Base-by-base conservation (phyloP, 2,888 invertebrate genomes). In the Toxonevra muliebris region DNA sequence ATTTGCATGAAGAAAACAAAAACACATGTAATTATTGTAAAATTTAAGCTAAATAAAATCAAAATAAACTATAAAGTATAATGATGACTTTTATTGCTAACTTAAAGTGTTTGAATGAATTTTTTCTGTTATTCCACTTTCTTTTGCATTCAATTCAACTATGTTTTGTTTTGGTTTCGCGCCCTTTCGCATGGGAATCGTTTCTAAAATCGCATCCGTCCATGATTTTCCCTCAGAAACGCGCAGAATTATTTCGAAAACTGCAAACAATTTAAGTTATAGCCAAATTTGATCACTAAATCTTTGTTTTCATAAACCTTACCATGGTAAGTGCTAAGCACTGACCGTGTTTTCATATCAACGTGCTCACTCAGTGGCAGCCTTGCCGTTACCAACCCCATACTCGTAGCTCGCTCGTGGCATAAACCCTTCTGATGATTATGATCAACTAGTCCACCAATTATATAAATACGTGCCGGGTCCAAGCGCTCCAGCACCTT, bases 381-480 rank as follows among this genome's bases (percentile, higher is more conserved):
- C 77, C 94, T 91, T 0, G 90, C 96, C 85, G 97, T 97, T 69
- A 86, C 85, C 42, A 97, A 87, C 3, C 91, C 92, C 80, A 92
- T 90, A 77, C 93, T 90, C 50, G 88, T 81, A 2, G 99, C 98
- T 76, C 93, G 88, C 74, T 90, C 89, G 82, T 93, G 90, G 81
- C 97, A 97, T 15, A 94, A 85, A 2, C 97, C 97, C 92, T 98
- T 98, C 75, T 97, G 93, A 76, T 92, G 89, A 86, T 99, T 99
- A 82, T 99, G 98, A 86, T 99, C 99, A 0, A 99, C 97, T 55
- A 99, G 87, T 40, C 98, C 99, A 52, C 99, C 99, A 82, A 99
- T 98, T 61, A 99, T 90, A 80, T 98, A 99, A 57, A 92, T 89
- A 80, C 92, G 92, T 71, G 91, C 88, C 20, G 92, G 89, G 75